Percentiles rank a stretch among this genome's conserved stretches.
Conservation (phyloP, 2,113 vertebrate species). For the Platanista minor region DNA sequence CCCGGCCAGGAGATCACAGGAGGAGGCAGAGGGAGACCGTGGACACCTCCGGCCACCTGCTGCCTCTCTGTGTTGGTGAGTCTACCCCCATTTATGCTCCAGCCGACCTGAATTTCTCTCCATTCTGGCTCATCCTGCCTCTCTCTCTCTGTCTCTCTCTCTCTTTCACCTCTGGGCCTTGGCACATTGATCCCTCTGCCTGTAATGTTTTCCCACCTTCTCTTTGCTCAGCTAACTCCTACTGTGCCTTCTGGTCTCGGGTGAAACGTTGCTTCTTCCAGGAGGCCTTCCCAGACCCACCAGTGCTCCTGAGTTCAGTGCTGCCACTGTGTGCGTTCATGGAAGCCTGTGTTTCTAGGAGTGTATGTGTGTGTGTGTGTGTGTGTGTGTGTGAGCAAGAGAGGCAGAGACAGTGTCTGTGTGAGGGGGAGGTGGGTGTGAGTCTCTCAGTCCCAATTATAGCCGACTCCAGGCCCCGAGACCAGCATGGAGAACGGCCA, state of each 20-base stretch:
- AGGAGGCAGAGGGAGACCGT: not conserved
- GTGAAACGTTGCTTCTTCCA: not conserved
- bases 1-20: not conserved
- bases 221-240: not conserved
- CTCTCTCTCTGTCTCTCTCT: too few relatives aligned
- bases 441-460: not conserved
- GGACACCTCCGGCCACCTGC: too few relatives aligned
- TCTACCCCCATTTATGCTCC: too few relatives aligned
- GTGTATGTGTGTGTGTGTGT: not conserved
- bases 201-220: not conserved
- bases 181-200: not conserved
- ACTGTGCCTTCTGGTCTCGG: not conserved
- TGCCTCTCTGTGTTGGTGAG: rapidly evolving
- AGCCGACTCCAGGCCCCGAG: not conserved
- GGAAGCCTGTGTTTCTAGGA: not conserved
- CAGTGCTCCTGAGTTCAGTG: not conserved
- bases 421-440: not conserved
- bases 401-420: not conserved
- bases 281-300: not conserved
- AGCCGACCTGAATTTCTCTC: not conserved
- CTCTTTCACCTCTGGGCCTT: not conserved
- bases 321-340: not conserved
- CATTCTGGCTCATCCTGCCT: rapidly evolving
- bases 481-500: not conserved
- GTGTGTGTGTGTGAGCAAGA: not conserved